Percentiles rank a stretch among this genome's conserved stretches.
These are phyloP conservation scores for Callocephalon fimbriatum DNA, from an alignment of 2,113 vertebrate species.

Conservation along the genomic window DNA sequence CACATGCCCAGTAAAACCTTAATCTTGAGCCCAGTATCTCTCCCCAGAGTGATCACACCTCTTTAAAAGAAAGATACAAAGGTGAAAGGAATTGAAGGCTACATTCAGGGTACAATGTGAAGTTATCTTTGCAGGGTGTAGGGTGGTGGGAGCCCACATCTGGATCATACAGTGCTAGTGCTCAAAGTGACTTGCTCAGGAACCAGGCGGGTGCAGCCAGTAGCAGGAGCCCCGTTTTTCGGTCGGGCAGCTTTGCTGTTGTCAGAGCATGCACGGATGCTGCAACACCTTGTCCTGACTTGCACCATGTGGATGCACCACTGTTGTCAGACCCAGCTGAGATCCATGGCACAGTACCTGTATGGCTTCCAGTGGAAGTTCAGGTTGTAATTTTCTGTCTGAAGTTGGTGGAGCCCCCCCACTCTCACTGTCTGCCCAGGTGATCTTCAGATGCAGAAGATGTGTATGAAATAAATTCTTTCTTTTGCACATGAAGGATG, in stretches of 20 bases:
- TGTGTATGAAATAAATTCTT: constrained; percentile 16
- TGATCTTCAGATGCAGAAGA: background rate
- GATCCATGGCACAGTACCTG: background rate
- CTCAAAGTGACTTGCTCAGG: background rate
- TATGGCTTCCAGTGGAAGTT: background rate
- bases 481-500: constrained; percentile 6
- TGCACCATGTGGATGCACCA: background rate
- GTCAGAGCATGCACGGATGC: accelerated
- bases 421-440: background rate
- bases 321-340: background rate
- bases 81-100: background rate
- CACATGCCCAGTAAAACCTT: background rate
- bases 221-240: accelerated
- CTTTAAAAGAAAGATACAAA: background rate
- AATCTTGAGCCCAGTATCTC: background rate
- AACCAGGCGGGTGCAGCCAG: accelerated
- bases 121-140: background rate
- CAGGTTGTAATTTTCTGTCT: background rate
- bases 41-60: background rate
- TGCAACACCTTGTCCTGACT: background rate
- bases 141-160: background rate
- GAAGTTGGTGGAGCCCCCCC: background rate
- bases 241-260: accelerated
- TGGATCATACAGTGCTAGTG: background rate
- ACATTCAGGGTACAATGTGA: background rate